Conservation (phyloP, 2,888 invertebrate species). For the Noctua janthina region DNA sequence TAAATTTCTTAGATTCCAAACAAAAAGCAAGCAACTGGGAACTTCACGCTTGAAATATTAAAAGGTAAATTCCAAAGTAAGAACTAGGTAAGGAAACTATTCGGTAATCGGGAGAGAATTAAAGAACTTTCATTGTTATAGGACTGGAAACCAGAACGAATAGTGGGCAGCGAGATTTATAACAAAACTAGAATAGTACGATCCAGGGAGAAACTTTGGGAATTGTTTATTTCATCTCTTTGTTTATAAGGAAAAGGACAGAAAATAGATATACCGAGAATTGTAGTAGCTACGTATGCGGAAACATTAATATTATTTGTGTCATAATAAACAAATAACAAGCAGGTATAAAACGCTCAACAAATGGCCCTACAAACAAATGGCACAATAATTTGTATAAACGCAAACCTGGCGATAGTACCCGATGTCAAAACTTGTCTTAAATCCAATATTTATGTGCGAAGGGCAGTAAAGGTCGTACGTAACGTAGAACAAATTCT, state of each 20-base stretch:
- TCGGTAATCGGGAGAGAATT: conserved; percentile 39
- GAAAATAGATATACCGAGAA: background rate
- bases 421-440: conserved; percentile 37
- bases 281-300: background rate
- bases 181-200: conserved; percentile 30
- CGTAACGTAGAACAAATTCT: conserved; percentile 35
- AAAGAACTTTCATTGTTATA: conserved; percentile 41
- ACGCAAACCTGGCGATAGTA: conserved; percentile 13
- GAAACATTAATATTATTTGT: conserved; percentile 2
- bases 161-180: conserved; percentile 40
- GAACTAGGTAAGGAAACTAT: conserved; percentile 40
- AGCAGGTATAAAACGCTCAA: conserved; percentile 1
- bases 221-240: conserved; percentile 38
- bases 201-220: conserved; percentile 23
- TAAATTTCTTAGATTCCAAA: conserved; percentile 11
- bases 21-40: conserved; percentile 9
- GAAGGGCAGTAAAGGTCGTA: conserved; percentile 4
- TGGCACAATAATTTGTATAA: conserved; percentile 9
- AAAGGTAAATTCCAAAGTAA: conserved; percentile 44
- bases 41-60: conserved; percentile 48
- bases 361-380: conserved; percentile 31
- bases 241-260: conserved; percentile 17
- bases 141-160: conserved; percentile 22
- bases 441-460: conserved; percentile 39
- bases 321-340: conserved; percentile 6